These are phyloP conservation scores for Tachina fera DNA, from an alignment of 2,888 invertebrate genomes.

Conservation along the genomic window DNA sequence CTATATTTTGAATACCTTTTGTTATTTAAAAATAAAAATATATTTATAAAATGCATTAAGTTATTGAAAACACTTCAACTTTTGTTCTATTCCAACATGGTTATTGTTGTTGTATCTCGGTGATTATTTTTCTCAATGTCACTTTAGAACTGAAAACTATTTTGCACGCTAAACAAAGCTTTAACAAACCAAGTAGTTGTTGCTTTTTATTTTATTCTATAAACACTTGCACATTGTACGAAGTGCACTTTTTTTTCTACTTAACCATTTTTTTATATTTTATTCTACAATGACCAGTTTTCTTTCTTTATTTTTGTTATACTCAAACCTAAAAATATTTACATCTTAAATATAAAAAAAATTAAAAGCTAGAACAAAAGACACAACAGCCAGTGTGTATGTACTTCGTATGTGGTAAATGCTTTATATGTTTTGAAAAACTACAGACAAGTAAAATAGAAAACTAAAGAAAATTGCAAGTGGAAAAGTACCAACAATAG, in stretches of 20 bases:
- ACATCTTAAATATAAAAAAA: slow-evolving; percentile 42
- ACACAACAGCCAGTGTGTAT: neutral
- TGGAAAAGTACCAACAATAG: too few species aligned
- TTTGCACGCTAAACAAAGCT: slow-evolving; percentile 68
- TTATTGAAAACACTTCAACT: slow-evolving; percentile 42
- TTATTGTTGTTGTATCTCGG: slow-evolving; percentile 46
- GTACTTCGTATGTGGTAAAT: neutral
- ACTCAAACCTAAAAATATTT: slow-evolving; percentile 42
- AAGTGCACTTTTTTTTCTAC: slow-evolving; percentile 29
- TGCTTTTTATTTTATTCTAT: slow-evolving; percentile 15
- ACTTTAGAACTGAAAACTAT: slow-evolving; percentile 60
- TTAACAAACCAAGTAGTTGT: slow-evolving; percentile 50
- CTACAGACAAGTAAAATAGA: too few species aligned
- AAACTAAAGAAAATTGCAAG: too few species aligned
- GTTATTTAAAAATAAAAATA: neutral
- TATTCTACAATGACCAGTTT: slow-evolving; percentile 54
- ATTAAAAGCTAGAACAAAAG: slow-evolving; percentile 7
- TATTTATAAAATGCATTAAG: slow-evolving; percentile 46
- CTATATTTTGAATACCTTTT: neutral
- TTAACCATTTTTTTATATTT: slow-evolving; percentile 19
- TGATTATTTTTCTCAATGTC: slow-evolving; percentile 67
- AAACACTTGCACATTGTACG: slow-evolving; percentile 1
- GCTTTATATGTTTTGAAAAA: neutral
- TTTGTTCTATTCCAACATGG: slow-evolving; percentile 6
- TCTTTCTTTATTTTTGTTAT: slow-evolving; percentile 13